phyloP scores from a whole-genome alignment of 2,888 invertebrate genomes.

The Cartodere bifasciata region DNA sequence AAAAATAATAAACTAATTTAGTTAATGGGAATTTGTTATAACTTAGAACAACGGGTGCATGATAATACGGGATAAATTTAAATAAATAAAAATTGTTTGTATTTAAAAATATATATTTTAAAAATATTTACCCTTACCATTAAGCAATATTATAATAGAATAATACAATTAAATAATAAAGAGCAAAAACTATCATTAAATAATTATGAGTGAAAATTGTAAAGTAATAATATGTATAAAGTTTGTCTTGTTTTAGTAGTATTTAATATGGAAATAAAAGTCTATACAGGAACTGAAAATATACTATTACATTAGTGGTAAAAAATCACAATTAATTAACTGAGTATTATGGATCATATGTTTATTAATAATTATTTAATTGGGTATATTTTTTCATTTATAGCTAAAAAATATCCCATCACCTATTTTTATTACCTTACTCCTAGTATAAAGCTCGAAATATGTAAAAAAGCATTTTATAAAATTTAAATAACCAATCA shows the following conservation, averaged over 20 bases:
- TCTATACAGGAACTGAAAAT: not conserved
- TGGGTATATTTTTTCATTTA: slow-evolving; percentile 19
- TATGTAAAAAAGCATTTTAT: slow-evolving; percentile 18
- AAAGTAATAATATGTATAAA: slow-evolving; percentile 8
- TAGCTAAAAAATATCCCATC: slow-evolving; percentile 22
- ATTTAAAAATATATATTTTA: slow-evolving; percentile 13
- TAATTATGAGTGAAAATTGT: not conserved
- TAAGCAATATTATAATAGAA: slow-evolving; percentile 22
- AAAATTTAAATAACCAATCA: slow-evolving; percentile 11
- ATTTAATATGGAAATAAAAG: slow-evolving; percentile 6
- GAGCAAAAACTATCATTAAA: slow-evolving; percentile 2
- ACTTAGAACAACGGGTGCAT: no score
- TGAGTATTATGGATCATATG: slow-evolving; percentile 31
- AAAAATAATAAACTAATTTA: no score
- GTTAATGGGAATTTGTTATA: no score
- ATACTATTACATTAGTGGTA: slow-evolving; percentile 14
- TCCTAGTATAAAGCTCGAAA: slow-evolving; percentile 12
- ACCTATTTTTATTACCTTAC: slow-evolving; percentile 14
- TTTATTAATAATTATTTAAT: slow-evolving; percentile 21
- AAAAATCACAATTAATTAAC: slow-evolving; percentile 28
- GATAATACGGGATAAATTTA: no score
- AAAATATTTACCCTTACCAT: slow-evolving; percentile 26
- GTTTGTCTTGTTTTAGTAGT: slow-evolving; percentile 5
- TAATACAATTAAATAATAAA: slow-evolving; percentile 16
- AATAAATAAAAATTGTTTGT: no score